These are phyloP conservation scores for Mercenaria mercenaria DNA, from an alignment of 1,140 invertebrate species.

Conservation along the genomic window DNA sequence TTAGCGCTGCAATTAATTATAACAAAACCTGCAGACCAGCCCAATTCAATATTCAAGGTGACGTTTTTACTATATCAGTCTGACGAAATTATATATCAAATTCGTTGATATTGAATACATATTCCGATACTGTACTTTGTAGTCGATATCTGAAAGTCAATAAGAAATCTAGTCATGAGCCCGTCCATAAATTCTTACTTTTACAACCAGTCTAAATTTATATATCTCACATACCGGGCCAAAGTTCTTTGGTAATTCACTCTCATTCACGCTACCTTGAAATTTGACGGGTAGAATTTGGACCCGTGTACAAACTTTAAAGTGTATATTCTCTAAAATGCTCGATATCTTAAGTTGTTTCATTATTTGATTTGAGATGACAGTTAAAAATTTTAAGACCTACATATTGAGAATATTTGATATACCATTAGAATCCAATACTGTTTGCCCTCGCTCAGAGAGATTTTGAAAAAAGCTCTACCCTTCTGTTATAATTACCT, in stretches of 20 bases:
- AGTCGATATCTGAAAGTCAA: background rate
- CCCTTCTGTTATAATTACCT: too few relatives aligned
- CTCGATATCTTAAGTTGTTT: background rate
- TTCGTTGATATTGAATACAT: too few relatives aligned
- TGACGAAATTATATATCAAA: background rate
- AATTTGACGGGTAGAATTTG: constrained; percentile 14
- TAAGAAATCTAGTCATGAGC: background rate
- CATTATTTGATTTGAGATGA: background rate
- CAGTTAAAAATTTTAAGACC: background rate
- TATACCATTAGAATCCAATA: too few relatives aligned
- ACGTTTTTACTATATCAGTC: background rate
- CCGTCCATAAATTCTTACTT: background rate
- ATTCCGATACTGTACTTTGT: background rate
- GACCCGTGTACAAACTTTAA: background rate
- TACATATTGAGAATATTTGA: too few relatives aligned
- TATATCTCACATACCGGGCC: constrained; percentile 18
- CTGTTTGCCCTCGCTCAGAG: too few relatives aligned
- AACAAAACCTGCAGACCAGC: too few relatives aligned
- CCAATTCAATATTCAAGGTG: too few relatives aligned
- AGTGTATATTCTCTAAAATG: background rate
- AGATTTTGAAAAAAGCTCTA: too few relatives aligned
- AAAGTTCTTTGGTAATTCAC: background rate
- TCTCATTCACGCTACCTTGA: constrained; percentile 10
- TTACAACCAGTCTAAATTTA: background rate
- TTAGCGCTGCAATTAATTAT: too few relatives aligned